These are phyloP conservation scores for Pristionchus mayeri DNA, from an alignment of 2,888 invertebrate species.

Conservation along the genomic window DNA sequence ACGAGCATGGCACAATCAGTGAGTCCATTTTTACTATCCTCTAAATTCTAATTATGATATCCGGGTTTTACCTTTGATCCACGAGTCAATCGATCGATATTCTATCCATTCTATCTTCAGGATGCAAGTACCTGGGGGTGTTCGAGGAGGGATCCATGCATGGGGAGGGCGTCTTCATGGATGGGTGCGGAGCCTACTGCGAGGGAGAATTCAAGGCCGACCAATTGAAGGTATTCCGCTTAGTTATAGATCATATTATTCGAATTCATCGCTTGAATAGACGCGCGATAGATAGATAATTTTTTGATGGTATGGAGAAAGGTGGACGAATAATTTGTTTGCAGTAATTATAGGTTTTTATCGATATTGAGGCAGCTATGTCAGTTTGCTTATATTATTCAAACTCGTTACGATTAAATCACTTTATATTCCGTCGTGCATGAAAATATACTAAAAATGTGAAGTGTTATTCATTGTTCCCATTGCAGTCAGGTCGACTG, in stretches of 20 bases:
- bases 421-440: no score
- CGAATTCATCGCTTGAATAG: no score
- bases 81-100: no score
- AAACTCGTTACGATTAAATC: no score
- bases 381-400: no score
- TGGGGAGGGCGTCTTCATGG: conserved; percentile 27
- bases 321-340: not conserved
- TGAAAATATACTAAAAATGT: not conserved
- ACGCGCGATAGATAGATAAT: no score
- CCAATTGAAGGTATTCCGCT: conserved; percentile 1
- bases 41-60: no score
- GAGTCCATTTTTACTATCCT: no score
- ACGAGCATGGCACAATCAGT: conserved; percentile 33
- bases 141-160: conserved; percentile 28
- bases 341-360: not conserved
- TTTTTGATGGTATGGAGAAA: no score
- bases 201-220: conserved; percentile 32
- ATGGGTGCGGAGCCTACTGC: conserved; percentile 43
- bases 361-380: not conserved
- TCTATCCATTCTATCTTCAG: no score
- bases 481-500: conserved; percentile 27
- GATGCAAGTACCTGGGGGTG: not conserved
- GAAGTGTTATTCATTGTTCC: not conserved
- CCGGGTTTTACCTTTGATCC: no score
- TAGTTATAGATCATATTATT: no score